Evolutionary conservation across 2,113 vertebrate genomes (phyloP).

Genomic region (Mus pahari): DNA sequence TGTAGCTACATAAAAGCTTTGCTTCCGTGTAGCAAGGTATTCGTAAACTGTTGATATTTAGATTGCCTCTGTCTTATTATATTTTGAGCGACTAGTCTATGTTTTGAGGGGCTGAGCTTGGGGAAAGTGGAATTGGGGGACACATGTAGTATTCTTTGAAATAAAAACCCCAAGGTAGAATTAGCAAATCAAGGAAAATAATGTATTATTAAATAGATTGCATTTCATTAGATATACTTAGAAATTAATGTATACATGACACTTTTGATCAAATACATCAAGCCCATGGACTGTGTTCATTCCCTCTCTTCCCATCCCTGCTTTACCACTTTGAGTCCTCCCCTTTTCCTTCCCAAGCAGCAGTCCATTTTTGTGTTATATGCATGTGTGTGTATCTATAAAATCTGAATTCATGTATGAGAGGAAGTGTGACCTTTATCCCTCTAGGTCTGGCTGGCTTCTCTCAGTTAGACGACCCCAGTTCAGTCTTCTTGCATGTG

Average conservation of each 20-base stretch:
- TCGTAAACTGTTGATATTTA: background rate
- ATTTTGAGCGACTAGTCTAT: background rate
- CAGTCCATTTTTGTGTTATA: background rate
- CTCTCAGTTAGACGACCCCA: background rate
- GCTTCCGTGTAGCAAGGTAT: background rate
- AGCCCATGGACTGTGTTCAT: background rate
- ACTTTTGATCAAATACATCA: background rate
- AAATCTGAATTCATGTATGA: background rate
- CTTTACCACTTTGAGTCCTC: background rate
- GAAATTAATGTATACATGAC: background rate
- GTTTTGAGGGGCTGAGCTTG: background rate
- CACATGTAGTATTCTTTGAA: background rate
- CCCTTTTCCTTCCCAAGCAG: background rate
- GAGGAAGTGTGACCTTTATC: background rate
- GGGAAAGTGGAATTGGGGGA: background rate
- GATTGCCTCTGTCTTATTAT: background rate
- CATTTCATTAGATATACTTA: background rate
- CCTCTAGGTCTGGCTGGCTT: background rate
- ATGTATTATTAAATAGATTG: background rate
- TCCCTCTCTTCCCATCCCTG: too few species aligned
- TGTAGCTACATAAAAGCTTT: background rate
- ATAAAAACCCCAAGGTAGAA: background rate
- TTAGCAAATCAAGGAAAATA: constrained; percentile 4
- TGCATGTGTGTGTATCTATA: background rate
- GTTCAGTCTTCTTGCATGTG: background rate